Conservation (phyloP, 1,140 invertebrate species). For the Papilio aristodemus region DNA sequence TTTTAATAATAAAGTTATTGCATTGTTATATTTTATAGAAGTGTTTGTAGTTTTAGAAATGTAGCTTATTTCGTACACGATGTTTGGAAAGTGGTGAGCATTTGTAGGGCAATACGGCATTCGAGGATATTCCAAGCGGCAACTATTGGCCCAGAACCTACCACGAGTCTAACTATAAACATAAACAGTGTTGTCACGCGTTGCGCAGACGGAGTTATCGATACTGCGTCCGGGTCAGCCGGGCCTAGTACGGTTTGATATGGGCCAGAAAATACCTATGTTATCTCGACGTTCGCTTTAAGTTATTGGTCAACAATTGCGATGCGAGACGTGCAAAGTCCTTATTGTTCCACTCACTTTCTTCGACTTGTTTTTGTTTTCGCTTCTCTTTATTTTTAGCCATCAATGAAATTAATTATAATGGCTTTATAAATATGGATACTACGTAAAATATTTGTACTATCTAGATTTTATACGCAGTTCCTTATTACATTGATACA, state of each 20-base stretch:
- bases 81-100: not conserved
- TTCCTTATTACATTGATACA: not conserved
- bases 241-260: constrained; percentile 54
- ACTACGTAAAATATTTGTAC: not conserved
- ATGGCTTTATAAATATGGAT: not conserved
- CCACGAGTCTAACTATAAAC: constrained; percentile 51
- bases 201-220: constrained; percentile 61
- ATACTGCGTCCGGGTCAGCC: constrained; percentile 64
- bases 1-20: no score
- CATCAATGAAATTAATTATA: not conserved
- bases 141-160: constrained; percentile 37
- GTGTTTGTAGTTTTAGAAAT: not conserved
- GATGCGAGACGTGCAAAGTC: not conserved
- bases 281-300: constrained; percentile 33
- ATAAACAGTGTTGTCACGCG: constrained; percentile 66
- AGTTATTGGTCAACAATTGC: constrained; percentile 6
- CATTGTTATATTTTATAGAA: no score
- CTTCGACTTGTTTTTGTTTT: not conserved
- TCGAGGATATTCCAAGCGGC: constrained; percentile 9
- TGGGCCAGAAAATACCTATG: constrained; percentile 52
- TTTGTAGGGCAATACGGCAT: not conserved
- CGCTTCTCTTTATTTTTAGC: not conserved
- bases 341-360: not conserved
- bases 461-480: not conserved
- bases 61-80: not conserved